A percentile compares a stretch with the other conserved stretches of the same genome.
Evolutionary conservation across 2,888 invertebrate genomes (phyloP).

Genomic region (Clostera curtula): DNA sequence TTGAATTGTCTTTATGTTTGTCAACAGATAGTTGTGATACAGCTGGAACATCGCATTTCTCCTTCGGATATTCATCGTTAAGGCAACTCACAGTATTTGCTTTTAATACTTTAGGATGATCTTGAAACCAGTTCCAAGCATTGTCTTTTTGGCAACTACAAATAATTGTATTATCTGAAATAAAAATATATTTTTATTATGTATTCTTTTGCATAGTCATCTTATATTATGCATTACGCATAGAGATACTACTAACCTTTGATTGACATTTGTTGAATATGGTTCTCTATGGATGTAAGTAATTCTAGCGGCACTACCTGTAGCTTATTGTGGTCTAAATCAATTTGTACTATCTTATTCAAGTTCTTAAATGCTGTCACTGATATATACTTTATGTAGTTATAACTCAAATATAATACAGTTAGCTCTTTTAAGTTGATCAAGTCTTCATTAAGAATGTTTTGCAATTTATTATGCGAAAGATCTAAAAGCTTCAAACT

Average conservation of each 20-base stretch:
- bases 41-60: slow-evolving; percentile 78
- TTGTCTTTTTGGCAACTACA: slow-evolving; percentile 94
- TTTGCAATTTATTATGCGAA: slow-evolving; percentile 87
- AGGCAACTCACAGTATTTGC: slow-evolving; percentile 46
- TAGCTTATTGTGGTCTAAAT: slow-evolving; percentile 88
- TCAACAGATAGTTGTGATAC: slow-evolving; percentile 89
- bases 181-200: slow-evolving; percentile 5
- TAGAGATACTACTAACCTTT: slow-evolving; percentile 87
- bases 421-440: slow-evolving; percentile 84
- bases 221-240: too few species aligned
- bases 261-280: slow-evolving; percentile 84
- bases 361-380: slow-evolving; percentile 85
- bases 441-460: slow-evolving; percentile 85
- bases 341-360: slow-evolving; percentile 84
- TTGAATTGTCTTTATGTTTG: slow-evolving; percentile 89
- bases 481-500: slow-evolving; percentile 87
- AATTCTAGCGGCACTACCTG: slow-evolving; percentile 86
- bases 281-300: slow-evolving; percentile 86
- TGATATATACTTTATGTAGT: slow-evolving; percentile 87
- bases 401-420: slow-evolving; percentile 86
- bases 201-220: too few species aligned
- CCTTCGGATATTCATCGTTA: slow-evolving; percentile 59
- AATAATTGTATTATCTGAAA: slow-evolving; percentile 88
- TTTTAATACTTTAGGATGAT: slow-evolving; percentile 79
- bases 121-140: slow-evolving; percentile 94